Evolutionary conservation across 2,888 invertebrate genomes (phyloP), one percentile per base, ranked within the genome.

Genomic region (Cheilosia grossa): DNA sequence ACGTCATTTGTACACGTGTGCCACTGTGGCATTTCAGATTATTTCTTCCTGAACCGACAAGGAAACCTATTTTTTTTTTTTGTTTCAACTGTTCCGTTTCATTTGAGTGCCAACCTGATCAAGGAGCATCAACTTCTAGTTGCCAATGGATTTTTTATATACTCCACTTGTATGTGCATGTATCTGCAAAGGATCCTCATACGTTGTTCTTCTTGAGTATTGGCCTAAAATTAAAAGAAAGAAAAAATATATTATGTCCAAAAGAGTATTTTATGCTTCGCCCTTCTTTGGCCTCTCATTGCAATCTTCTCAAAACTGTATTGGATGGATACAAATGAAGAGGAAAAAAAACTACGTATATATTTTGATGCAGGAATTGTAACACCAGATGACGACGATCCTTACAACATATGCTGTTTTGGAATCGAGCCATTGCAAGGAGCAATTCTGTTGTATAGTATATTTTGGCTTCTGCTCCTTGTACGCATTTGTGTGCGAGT

Each of bases 1-100:
- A 77, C 86, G 87, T 81, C 82, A 77, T 77, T 77, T 85, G 86
- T 87, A 79, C 88, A 88, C 88, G 88, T 88, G 88, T 87, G 83
- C 83, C 83, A 85, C 81, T 81, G 81, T 81, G 54, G 75, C 74
- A 61, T 47, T 85, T 85, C 67, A 51, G 81, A 85, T 85, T 85
- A 77, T 77, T 81, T 67, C 74, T 67, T 75, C 72, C 73, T 59
- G 56, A 75, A 56, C 42, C 72, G 40, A 66, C 66, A 67, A 75
- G 58, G 81, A 74, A 72, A 79, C 79, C 79, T 74, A 69, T 64
- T 74, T 67, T 49, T 19, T 64, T 74, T 67, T 49, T 19, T 30
- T 9, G 30, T 30, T n/a, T 17, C 19, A 1, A 74, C 74, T 59
- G 83, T 85, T 85, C 74, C 83, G 83, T 81, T 83, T 73, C 49